Evolutionary conservation across 2,113 vertebrate species (phyloP).

Genomic region (Hemiscyllium ocellatum): DNA sequence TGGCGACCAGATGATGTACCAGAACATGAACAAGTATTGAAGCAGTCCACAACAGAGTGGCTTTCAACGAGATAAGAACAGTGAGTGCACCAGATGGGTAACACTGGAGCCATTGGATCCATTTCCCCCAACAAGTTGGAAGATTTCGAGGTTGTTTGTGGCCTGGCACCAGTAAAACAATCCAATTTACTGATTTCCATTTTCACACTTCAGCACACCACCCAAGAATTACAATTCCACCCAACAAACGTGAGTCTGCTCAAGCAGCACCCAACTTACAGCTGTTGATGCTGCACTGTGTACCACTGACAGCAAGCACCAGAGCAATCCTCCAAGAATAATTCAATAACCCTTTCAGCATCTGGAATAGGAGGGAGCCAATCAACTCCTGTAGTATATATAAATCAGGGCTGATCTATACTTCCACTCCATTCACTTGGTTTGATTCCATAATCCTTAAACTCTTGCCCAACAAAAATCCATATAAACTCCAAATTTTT

Average conservation of each 20-base stretch:
- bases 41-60: too few relatives aligned
- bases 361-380: not conserved
- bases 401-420: not conserved
- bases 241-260: not conserved
- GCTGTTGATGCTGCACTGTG: not conserved
- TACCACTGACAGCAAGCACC: not conserved
- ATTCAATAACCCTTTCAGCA: not conserved
- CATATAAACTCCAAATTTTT: not conserved
- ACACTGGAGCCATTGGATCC: not conserved
- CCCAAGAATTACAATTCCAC: not conserved
- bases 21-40: too few relatives aligned
- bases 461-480: not conserved
- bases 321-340: not conserved
- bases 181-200: not conserved
- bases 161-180: not conserved
- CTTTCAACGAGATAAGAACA: not conserved
- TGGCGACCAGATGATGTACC: too few relatives aligned
- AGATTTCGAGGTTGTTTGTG: not conserved
- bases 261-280: not conserved
- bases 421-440: not conserved
- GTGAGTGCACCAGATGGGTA: too few relatives aligned
- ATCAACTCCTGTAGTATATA: not conserved
- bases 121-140: not conserved
- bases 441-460: not conserved
- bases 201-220: not conserved